Conservation (phyloP, 2,797 vertebrate genomes). For the Oophaga sylvatica region DNA sequence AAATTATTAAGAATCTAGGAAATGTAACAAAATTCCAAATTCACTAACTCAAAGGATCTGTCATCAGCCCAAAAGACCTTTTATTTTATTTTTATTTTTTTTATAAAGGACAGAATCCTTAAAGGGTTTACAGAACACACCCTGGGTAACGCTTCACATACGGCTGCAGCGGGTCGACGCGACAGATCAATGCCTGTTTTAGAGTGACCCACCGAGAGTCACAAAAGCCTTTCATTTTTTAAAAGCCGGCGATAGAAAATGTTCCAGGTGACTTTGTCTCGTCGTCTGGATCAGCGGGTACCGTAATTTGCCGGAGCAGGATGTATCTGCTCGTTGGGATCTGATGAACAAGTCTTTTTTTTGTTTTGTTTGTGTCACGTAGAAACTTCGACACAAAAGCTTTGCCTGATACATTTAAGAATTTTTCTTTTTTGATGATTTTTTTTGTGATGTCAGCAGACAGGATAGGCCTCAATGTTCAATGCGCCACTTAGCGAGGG, state of each 20-base stretch:
- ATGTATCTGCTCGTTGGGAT: background rate
- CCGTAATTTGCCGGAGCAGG: constrained; percentile 14
- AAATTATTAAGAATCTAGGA: too few relatives aligned
- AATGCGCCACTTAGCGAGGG: constrained; percentile 7
- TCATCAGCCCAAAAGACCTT: background rate
- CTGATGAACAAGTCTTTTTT: constrained; percentile 11
- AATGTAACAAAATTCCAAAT: too few relatives aligned
- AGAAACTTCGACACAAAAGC: background rate
- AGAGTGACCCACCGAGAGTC: background rate
- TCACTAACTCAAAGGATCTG: background rate
- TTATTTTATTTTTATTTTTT: background rate
- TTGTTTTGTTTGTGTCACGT: background rate
- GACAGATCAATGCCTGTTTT: background rate
- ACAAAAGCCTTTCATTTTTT: constrained; percentile 22
- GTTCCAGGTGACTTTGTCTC: constrained; percentile 37
- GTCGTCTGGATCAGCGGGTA: constrained; percentile 25
- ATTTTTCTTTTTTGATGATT: background rate
- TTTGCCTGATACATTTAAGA: background rate
- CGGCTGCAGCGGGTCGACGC: background rate
- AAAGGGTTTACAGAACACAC: background rate
- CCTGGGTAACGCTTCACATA: background rate
- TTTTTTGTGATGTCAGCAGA: background rate
- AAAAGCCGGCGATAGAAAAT: constrained; percentile 3
- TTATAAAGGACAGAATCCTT: background rate
- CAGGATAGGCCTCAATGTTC: constrained; percentile 14